Conservation (phyloP, 2,113 vertebrate genomes). For the Cervus canadensis region DNA sequence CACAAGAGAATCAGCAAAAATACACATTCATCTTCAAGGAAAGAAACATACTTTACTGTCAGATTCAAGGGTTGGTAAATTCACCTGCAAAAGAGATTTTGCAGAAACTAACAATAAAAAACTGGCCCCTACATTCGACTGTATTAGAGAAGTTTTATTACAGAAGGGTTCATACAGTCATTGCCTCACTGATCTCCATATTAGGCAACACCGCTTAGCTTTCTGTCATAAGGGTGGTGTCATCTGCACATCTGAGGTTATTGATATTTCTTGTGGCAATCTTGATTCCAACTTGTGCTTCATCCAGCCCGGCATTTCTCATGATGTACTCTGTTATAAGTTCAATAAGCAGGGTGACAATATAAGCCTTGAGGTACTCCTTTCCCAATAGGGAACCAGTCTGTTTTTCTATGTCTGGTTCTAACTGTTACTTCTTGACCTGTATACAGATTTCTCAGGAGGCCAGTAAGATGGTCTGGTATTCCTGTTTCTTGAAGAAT, state of each 20-base stretch:
- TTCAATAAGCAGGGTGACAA: neutral
- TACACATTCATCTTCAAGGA: neutral
- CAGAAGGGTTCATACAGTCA: neutral
- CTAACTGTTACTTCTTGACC: neutral
- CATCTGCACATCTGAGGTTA: neutral
- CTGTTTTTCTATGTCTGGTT: neutral
- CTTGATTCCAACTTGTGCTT: neutral
- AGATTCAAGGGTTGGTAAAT: neutral
- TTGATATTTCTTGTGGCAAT: neutral
- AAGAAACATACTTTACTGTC: neutral
- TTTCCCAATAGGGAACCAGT: neutral
- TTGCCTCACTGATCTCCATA: neutral
- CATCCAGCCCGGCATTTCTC: neutral
- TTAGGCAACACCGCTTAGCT: neutral
- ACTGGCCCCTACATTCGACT: neutral
- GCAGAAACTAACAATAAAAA: neutral
- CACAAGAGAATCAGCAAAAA: neutral
- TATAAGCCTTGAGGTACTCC: neutral
- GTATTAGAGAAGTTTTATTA: neutral
- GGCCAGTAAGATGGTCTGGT: neutral
- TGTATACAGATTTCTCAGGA: neutral
- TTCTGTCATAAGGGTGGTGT: neutral
- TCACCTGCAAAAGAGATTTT: neutral
- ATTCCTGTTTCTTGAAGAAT: neutral
- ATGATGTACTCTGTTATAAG: neutral